These are phyloP conservation scores for Coranthus polyacanthus DNA, from an alignment of 2,797 vertebrate species.

Conservation along the genomic window DNA sequence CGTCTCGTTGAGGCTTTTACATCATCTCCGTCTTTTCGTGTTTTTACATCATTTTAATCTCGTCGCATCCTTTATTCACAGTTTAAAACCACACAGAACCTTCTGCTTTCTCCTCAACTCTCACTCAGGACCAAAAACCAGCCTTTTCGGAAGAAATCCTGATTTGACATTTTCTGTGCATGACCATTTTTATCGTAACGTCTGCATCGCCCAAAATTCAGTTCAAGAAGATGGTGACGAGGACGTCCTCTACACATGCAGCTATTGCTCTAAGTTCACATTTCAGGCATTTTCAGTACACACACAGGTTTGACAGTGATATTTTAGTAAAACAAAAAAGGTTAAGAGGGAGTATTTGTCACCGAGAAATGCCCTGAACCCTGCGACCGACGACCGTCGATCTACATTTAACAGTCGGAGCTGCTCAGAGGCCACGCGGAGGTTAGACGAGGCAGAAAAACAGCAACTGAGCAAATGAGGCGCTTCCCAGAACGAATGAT, in stretches of 20 bases:
- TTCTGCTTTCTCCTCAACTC: no score
- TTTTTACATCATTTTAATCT: no score
- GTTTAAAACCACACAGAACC: no score
- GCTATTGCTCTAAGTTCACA: neutral
- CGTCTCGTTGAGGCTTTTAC: no score
- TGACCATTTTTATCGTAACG: no score
- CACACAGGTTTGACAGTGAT: conserved; percentile 2
- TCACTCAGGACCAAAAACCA: no score
- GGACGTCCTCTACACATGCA: neutral
- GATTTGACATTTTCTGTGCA: no score
- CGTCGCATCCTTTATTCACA: no score
- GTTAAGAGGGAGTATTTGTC: neutral
- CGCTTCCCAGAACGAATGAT: neutral
- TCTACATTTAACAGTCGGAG: neutral
- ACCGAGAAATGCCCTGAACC: neutral
- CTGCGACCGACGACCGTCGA: neutral
- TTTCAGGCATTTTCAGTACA: neutral
- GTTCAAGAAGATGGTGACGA: conserved; percentile 5
- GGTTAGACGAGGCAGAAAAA: conserved; percentile 10
- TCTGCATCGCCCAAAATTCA: no score
- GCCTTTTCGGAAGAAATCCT: no score
- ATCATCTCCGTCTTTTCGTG: no score
- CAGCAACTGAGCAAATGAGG: neutral
- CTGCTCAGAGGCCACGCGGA: neutral
- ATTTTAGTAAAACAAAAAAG: neutral